Evolutionary conservation across 2,113 vertebrate genomes (phyloP).

Genomic region (Scatophagus argus): DNA sequence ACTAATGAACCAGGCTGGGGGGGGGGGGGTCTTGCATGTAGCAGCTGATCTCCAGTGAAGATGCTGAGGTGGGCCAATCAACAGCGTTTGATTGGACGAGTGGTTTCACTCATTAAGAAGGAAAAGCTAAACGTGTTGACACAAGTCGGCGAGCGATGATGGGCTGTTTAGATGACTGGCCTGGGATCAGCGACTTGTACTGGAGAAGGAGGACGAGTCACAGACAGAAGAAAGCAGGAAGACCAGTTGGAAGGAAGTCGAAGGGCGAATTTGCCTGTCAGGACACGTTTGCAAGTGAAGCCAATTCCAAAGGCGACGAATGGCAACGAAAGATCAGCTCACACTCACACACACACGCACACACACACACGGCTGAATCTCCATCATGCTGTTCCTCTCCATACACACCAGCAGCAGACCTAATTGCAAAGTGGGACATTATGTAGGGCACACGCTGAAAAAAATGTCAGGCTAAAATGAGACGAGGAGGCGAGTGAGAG

Average conservation of each 20-base stretch:
- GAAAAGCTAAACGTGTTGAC: background rate
- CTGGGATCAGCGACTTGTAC: background rate
- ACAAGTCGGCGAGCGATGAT: background rate
- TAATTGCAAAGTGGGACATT: slow-evolving; percentile 80
- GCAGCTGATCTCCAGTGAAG: background rate
- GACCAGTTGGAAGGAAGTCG: background rate
- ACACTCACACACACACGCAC: slow-evolving; percentile 13
- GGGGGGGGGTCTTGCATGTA: slow-evolving; percentile 12
- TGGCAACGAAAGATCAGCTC: slow-evolving; percentile 15
- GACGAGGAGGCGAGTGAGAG: slow-evolving; percentile 39
- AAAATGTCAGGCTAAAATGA: slow-evolving; percentile 58
- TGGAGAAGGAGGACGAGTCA: background rate
- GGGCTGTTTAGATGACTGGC: background rate
- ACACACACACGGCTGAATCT: slow-evolving; percentile 10
- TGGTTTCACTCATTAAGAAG: background rate
- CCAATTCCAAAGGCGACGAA: slow-evolving; percentile 38
- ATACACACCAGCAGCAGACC: slow-evolving; percentile 61
- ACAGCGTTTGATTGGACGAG: background rate
- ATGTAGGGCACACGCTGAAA: slow-evolving; percentile 70
- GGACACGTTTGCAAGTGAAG: background rate
- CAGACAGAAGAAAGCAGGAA: background rate
- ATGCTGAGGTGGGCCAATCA: slow-evolving; percentile 32
- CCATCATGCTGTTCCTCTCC: slow-evolving; percentile 5
- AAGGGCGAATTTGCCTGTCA: background rate
- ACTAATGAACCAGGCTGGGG: slow-evolving; percentile 52